Evolutionary conservation across 2,888 invertebrate species (phyloP), one percentile per base, ranked within the genome.

Genomic region (Epirrhoe alternata): DNA sequence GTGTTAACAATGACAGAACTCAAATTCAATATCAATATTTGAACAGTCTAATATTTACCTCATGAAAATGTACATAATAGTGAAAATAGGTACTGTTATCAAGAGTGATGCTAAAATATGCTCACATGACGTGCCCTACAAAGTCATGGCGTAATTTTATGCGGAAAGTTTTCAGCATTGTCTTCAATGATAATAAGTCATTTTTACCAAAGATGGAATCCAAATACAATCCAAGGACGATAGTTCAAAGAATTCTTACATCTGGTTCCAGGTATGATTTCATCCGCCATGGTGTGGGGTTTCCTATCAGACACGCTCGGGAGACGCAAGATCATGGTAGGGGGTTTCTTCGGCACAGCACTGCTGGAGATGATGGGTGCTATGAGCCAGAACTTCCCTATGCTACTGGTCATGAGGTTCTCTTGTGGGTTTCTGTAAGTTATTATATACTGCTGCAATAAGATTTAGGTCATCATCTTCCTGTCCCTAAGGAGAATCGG

Each of bases 281-380:
- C 94, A 0, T 96, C 96, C 47, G 96, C 96, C 0, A 94, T 96
- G 81, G 70, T 96, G 3, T 97, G 97, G 97, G 97, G 97, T 0
- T 96, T 95, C 79, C 84, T 97, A 6, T 96, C 96, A 0, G 97
- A 97, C 80, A 95, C 96, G 0, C 92, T 96, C 66, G 97, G 97
- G 8, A 92, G 96, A 66, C 94, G 94, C 72, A 94, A 94, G 78
- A 94, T 97, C 61, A 90, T 97, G 74, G 88, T 96, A 33, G 92
- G 94, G 79, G 96, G 96, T 0, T 95, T 95, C 78, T 81, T 96
- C 53, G 80, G 94, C 8, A 94, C 96, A 52, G 95, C 94, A 0
- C 72, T 96, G 45, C 94, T 96, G 73, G 96, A 96, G 53, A 75
- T 96, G 30, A 81, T 95, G 6, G 94, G 95, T 14, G 94, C 95